phyloP scores from a whole-genome alignment of 2,888 invertebrate genomes.

The Horisme vitalbata region DNA sequence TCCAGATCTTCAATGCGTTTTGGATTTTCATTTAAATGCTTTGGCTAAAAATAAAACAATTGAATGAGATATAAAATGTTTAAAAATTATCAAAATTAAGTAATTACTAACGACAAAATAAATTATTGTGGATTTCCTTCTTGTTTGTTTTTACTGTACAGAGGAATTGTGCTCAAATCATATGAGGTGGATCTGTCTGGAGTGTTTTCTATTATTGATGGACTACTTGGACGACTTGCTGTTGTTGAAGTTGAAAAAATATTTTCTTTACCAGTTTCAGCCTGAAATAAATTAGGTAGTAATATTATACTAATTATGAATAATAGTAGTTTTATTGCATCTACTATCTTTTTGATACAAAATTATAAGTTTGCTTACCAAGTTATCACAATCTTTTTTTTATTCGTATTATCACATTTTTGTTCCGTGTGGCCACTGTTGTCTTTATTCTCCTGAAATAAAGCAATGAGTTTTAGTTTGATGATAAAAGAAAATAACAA shows the following conservation, averaged over 20 bases:
- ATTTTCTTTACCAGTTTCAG: neutral
- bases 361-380: neutral
- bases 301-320: no score
- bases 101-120: neutral
- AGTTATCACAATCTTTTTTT: neutral
- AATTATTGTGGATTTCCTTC: neutral
- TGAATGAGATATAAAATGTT: no score
- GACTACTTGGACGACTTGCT: no score
- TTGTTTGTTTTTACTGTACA: neutral
- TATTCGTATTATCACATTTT: neutral
- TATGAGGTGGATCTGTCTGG: neutral
- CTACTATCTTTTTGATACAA: neutral
- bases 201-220: neutral
- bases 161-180: neutral
- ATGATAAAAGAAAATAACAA: neutral
- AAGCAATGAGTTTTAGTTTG: neutral
- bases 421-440: neutral
- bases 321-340: neutral
- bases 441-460: neutral
- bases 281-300: neutral
- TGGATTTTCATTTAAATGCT: no score
- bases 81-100: no score
- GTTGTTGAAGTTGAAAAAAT: neutral
- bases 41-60: no score
- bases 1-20: neutral